Evolutionary conservation across 2,888 invertebrate species (phyloP).

Genomic region (Pediacus dermestoides): DNA sequence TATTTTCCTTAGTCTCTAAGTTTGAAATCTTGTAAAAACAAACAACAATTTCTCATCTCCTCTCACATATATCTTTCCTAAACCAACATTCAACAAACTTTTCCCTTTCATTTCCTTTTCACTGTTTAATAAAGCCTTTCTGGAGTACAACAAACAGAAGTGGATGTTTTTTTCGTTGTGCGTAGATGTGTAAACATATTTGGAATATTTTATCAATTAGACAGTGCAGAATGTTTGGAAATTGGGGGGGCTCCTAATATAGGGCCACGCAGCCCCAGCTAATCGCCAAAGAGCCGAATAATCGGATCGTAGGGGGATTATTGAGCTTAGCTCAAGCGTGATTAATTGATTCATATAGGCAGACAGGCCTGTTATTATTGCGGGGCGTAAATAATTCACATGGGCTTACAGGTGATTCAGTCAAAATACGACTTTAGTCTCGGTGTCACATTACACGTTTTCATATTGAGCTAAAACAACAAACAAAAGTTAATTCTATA

Average conservation of each 20-base stretch:
- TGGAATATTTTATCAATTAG: slow-evolving; percentile 43
- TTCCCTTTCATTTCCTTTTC: too few relatives aligned
- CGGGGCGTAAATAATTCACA: slow-evolving; percentile 45
- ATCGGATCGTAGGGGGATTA: slow-evolving; percentile 49
- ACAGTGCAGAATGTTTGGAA: slow-evolving; percentile 23
- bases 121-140: too few relatives aligned
- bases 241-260: slow-evolving; percentile 1
- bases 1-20: too few relatives aligned
- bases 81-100: too few relatives aligned
- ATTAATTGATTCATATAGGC: slow-evolving; percentile 51
- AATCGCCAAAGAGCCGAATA: slow-evolving; percentile 46
- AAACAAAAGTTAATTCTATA: too few relatives aligned
- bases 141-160: too few relatives aligned
- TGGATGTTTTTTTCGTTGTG: slow-evolving; percentile 5
- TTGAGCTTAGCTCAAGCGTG: slow-evolving; percentile 47
- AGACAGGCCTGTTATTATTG: slow-evolving; percentile 44
- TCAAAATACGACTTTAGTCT: too few relatives aligned
- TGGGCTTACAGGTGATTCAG: slow-evolving; percentile 43
- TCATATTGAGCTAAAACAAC: too few relatives aligned
- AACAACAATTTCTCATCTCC: too few relatives aligned
- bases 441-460: too few relatives aligned
- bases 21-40: too few relatives aligned
- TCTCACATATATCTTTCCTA: too few relatives aligned
- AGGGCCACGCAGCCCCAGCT: slow-evolving; percentile 21
- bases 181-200: slow-evolving; percentile 31